phyloP scores from a whole-genome alignment of 2,888 invertebrate species.

The Drosophila gaucha region DNA sequence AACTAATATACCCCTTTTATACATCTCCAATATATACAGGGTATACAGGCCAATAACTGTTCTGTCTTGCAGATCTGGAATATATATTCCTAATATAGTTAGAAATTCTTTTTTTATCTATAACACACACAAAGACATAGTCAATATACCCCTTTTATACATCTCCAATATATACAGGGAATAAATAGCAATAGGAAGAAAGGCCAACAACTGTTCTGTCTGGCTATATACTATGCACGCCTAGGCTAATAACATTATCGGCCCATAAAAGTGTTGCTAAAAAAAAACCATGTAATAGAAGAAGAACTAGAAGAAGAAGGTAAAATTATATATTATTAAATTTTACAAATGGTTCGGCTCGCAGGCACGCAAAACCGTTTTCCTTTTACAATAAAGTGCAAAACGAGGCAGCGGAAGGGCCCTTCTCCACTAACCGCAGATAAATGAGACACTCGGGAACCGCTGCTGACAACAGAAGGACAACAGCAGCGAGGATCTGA shows the following conservation, averaged over 20 bases:
- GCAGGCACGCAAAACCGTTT: slow-evolving; percentile 47
- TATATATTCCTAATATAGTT: too few species aligned
- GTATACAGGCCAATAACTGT: slow-evolving; percentile 6
- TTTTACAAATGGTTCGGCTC: slow-evolving; percentile 53
- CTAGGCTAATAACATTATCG: slow-evolving; percentile 73
- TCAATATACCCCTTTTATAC: not conserved
- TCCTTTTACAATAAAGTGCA: slow-evolving; percentile 59
- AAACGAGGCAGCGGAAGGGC: slow-evolving; percentile 34
- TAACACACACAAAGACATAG: not conserved
- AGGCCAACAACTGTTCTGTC: slow-evolving; percentile 14
- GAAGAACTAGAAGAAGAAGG: slow-evolving; percentile 6
- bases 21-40: not conserved
- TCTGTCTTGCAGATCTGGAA: too few species aligned
- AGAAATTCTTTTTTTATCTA: too few species aligned
- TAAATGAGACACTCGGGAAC: slow-evolving; percentile 76
- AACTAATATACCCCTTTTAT: not conserved
- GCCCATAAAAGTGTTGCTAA: slow-evolving; percentile 54
- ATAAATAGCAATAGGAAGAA: slow-evolving; percentile 1
- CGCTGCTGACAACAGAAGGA: slow-evolving; percentile 40
- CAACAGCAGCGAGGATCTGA: slow-evolving; percentile 14
- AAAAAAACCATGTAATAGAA: slow-evolving; percentile 8
- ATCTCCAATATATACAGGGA: not conserved
- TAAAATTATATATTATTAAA: slow-evolving; percentile 67
- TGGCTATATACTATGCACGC: slow-evolving; percentile 22
- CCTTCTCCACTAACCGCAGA: slow-evolving; percentile 62